phyloP scores from a whole-genome alignment of 2,888 invertebrate species.

The Epicampocera succincta region DNA sequence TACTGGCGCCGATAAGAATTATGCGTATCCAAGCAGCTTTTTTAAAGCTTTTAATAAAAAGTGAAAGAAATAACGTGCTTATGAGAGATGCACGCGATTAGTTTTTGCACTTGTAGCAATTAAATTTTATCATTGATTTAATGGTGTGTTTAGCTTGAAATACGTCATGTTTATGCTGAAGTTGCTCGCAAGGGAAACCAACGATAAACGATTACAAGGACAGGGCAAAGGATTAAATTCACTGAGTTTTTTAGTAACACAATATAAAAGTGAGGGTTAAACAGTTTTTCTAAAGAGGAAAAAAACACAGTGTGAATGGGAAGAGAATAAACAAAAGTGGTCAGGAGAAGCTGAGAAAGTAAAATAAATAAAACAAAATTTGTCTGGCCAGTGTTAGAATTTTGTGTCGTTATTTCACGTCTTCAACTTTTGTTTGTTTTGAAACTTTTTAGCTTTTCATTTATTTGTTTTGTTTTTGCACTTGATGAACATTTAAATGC shows the following conservation, averaged over 20 bases:
- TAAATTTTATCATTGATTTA: slow-evolving; percentile 43
- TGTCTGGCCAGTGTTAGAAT: neutral
- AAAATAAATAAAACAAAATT: neutral
- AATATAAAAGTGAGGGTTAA: too few species aligned
- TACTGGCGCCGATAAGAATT: slow-evolving; percentile 12
- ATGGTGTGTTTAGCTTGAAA: slow-evolving; percentile 40
- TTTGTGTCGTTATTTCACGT: neutral
- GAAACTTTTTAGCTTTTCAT: neutral
- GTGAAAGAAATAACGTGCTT: neutral
- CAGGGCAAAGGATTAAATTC: neutral
- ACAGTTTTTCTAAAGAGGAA: too few species aligned
- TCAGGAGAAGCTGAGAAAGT: too few species aligned
- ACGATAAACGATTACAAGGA: slow-evolving; percentile 29
- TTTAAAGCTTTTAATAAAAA: neutral
- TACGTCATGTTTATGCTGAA: slow-evolving; percentile 24
- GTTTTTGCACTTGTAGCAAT: slow-evolving; percentile 59
- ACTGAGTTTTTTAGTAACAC: neutral
- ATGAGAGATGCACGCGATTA: slow-evolving; percentile 15
- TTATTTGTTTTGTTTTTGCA: neutral
- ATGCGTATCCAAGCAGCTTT: slow-evolving; percentile 15
- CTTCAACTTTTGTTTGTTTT: neutral
- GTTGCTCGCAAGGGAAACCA: slow-evolving; percentile 9
- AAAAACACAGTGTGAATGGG: too few species aligned
- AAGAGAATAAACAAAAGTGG: too few species aligned
- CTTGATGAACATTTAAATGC: neutral